phyloP scores from a whole-genome alignment of 2,797 vertebrate species.

The Cottoperca gobio region DNA sequence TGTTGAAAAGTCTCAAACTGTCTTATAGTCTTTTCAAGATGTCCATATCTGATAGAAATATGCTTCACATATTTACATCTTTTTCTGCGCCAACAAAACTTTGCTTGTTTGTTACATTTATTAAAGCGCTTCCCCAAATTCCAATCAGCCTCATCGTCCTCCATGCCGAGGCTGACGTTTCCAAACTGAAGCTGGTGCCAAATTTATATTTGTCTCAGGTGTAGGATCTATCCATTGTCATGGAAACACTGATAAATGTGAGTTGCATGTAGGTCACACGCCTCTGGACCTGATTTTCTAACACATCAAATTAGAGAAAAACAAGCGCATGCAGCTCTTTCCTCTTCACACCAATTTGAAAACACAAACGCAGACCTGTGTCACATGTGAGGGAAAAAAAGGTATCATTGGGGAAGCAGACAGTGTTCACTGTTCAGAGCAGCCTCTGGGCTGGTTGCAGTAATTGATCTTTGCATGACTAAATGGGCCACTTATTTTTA shows the following conservation, averaged over 20 bases:
- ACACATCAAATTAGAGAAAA: slow-evolving; percentile 13
- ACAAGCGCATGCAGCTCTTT: neutral
- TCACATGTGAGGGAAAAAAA: neutral
- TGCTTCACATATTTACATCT: neutral
- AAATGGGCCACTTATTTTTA: slow-evolving; percentile 83
- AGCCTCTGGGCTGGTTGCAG: slow-evolving; percentile 37
- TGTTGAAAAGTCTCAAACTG: neutral
- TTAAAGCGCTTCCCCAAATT: slow-evolving; percentile 20
- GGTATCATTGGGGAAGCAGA: slow-evolving; percentile 36
- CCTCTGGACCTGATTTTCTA: slow-evolving; percentile 58
- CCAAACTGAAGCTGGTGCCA: slow-evolving; percentile 35
- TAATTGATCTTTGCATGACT: slow-evolving; percentile 77
- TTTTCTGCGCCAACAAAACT: neutral
- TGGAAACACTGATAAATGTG: slow-evolving; percentile 61
- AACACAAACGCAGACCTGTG: slow-evolving; percentile 1
- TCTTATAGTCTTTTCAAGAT: slow-evolving; percentile 4
- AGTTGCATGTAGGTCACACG: slow-evolving; percentile 62
- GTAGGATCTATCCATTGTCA: slow-evolving; percentile 60
- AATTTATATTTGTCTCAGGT: slow-evolving; percentile 54
- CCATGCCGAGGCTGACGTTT: slow-evolving; percentile 21
- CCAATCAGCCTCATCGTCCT: slow-evolving; percentile 36
- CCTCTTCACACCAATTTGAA: neutral
- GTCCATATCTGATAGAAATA: neutral
- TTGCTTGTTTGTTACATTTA: slow-evolving; percentile 1
- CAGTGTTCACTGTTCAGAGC: slow-evolving; percentile 25